phyloP scores from a whole-genome alignment of 2,888 invertebrate genomes.

The Cyrtodaria siliqua region DNA sequence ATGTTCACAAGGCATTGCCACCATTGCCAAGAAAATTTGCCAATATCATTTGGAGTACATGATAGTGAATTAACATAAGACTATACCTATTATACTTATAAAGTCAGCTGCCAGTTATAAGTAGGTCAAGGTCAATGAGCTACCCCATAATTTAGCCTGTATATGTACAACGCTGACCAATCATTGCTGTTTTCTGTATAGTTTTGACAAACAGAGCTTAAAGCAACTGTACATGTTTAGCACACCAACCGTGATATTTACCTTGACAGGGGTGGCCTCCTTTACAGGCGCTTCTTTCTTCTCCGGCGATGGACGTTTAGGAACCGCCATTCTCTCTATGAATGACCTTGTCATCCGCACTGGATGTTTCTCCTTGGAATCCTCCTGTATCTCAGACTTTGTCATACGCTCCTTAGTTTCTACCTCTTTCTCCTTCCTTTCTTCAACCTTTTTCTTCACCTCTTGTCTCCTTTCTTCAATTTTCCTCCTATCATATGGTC shows the following conservation, averaged over 20 bases:
- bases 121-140: no score
- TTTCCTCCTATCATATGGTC: constrained; percentile 61
- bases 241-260: constrained; percentile 19
- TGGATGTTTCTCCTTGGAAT: constrained; percentile 40
- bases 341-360: constrained; percentile 54
- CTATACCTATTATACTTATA: no score
- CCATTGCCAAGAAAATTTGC: no score
- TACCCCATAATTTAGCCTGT: no score
- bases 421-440: constrained; percentile 45
- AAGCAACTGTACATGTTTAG: no score
- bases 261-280: constrained; percentile 61
- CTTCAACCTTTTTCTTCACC: constrained; percentile 62
- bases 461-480: constrained; percentile 62
- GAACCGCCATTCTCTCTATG: constrained; percentile 58
- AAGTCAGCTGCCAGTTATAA: no score
- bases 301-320: constrained; percentile 55
- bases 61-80: no score
- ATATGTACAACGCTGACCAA: no score
- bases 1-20: no score
- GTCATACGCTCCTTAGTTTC: constrained; percentile 41
- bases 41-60: no score
- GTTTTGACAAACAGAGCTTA: no score
- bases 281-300: constrained; percentile 49
- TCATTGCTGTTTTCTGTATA: no score
- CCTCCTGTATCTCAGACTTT: constrained; percentile 53